These are phyloP conservation scores for Dasypus novemcinctus DNA, from an alignment of 2,113 vertebrate species.

Conservation along the genomic window DNA sequence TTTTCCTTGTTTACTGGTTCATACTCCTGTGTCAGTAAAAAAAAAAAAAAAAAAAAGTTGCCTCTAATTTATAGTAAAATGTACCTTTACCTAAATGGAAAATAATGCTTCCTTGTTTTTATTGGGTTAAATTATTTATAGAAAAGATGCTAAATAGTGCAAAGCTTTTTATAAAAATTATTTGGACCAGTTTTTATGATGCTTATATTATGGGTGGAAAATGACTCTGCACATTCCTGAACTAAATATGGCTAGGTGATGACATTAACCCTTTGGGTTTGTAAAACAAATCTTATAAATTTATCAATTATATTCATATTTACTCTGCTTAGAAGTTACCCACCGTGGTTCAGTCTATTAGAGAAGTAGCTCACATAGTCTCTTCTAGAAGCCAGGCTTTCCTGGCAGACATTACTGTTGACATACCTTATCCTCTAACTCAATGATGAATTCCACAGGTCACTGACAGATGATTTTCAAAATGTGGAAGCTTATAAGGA, in stretches of 20 bases:
- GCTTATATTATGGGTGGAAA: neutral
- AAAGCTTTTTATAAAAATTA: neutral
- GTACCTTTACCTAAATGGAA: constrained; percentile 56
- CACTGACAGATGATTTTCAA: constrained; percentile 32
- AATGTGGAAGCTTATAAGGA: neutral
- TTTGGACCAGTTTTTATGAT: constrained; percentile 15
- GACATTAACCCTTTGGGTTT: neutral
- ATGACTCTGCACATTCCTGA: neutral
- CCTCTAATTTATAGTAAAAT: constrained; percentile 62
- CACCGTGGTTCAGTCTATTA: neutral
- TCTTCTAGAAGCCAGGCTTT: constrained; percentile 33
- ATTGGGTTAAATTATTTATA: constrained; percentile 58
- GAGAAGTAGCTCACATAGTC: neutral
- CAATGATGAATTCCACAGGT: constrained; percentile 6
- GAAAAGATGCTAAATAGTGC: constrained; percentile 23
- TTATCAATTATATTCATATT: neutral
- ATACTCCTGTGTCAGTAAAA: constrained; percentile 7
- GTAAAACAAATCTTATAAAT: neutral
- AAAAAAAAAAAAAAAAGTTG: constrained; percentile 45
- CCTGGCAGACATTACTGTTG: neutral
- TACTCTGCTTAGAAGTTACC: neutral
- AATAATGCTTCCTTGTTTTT: constrained; percentile 32
- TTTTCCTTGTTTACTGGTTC: constrained; percentile 13
- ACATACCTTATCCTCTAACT: constrained; percentile 33
- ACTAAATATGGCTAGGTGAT: neutral